Evolutionary conservation across 2,888 invertebrate genomes (phyloP), one percentile per base, ranked within the genome.

Genomic region (Bembecia ichneumoniformis): DNA sequence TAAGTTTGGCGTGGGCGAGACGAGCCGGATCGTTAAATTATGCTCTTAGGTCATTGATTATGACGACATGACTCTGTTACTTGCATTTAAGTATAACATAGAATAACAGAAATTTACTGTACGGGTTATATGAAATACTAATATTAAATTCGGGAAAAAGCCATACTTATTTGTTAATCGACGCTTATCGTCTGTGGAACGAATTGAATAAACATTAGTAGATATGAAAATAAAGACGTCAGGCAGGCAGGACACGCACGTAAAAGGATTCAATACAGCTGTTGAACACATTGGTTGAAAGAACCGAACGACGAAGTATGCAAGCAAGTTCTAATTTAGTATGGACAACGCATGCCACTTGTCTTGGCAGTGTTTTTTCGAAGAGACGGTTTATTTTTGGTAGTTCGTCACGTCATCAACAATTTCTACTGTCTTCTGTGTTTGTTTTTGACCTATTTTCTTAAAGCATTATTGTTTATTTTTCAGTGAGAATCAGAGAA

Each of bases 21-120:
- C 65, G 75, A 77, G 77, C 70, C 68, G 68, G 70, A 65, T 70
- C 68, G 69, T 76, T 74, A 71, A 77, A 75, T 75, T 74, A 77
- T 70, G 65, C 68, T 71, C 57, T 69, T 79, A 78, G 80, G 82
- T 82, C 82, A 83, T 77, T 77, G 82, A 79, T 81, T 78, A 75
- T 74, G 68, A 68, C 68, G 68, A 71, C 65, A 64, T 61, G 59
- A 58, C 56, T 53, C 51, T 59, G 35, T 58, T 59, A 59, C 60
- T 58, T 49, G 52, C 53, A 51, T 52, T 46, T 57, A 57, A 52
- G 52, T 51, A 55, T 51, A 54, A 2, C 13, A 40, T 40, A 40
- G 40, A 13, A 40, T n/a, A 40, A 3, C 13, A 11, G 13, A 40
- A 40, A 13, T 7, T 40, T n/a, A 40, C 13, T 4, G n/a, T 13